A percentile compares a stretch with the other conserved stretches of the same genome.
phyloP scores from a whole-genome alignment of 2,888 invertebrate species.

The Halictus ligatus region DNA sequence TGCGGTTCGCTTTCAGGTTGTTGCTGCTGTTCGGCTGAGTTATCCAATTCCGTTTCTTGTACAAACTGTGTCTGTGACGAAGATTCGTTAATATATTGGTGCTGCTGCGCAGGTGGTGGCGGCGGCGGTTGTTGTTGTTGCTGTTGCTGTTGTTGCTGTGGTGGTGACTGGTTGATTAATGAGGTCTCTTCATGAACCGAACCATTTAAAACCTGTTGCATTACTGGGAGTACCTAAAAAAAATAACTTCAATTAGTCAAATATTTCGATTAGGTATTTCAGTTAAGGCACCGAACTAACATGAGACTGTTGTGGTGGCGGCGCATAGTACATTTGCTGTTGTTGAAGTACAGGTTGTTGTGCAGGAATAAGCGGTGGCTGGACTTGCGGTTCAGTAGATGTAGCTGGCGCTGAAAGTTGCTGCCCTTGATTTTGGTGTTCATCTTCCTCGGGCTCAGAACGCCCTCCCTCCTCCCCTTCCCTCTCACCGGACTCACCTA shows the following conservation, averaged over 20 bases:
- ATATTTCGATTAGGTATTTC: background rate
- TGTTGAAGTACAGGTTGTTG: slow-evolving; percentile 76
- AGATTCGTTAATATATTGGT: slow-evolving; percentile 76
- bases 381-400: slow-evolving; percentile 73
- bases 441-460: slow-evolving; percentile 89
- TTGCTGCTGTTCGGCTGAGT: slow-evolving; percentile 68
- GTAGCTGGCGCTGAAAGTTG: slow-evolving; percentile 72
- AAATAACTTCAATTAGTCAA: slow-evolving; percentile 11
- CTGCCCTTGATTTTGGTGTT: slow-evolving; percentile 80
- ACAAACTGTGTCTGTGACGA: slow-evolving; percentile 79
- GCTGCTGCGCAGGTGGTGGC: slow-evolving; percentile 73
- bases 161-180: slow-evolving; percentile 78
- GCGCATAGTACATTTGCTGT: slow-evolving; percentile 74
- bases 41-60: slow-evolving; percentile 79
- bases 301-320: slow-evolving; percentile 74
- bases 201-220: slow-evolving; percentile 82
- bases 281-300: slow-evolving; percentile 58
- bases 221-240: slow-evolving; percentile 79
- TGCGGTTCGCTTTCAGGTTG: slow-evolving; percentile 78
- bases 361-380: slow-evolving; percentile 73
- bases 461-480: slow-evolving; percentile 88
- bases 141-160: slow-evolving; percentile 73
- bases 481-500: slow-evolving; percentile 78
- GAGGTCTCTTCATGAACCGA: slow-evolving; percentile 82
- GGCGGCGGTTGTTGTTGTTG: slow-evolving; percentile 68